Evolutionary conservation across 2,113 vertebrate species (phyloP), one percentile per base, ranked within the genome.

Genomic region (Dicaeum eximium): DNA sequence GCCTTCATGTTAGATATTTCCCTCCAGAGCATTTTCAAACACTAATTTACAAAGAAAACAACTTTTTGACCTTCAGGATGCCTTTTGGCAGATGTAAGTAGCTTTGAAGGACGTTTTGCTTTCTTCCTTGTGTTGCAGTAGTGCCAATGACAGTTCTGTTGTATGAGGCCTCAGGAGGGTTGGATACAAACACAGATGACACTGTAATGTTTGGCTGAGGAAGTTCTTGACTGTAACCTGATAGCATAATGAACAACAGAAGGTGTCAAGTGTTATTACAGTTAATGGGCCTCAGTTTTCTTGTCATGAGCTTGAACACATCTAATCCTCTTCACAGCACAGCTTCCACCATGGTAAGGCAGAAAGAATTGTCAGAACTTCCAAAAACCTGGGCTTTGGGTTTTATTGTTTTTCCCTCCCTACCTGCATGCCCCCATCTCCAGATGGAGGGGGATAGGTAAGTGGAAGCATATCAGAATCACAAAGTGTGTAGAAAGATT

Each of bases 281-380:
- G 85, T 50, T 94, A 97, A 95, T 88, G 61, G 74, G 47, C 83
- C 84, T 95, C 83, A 90, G 93, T 94, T 96, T 97, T 73, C 83
- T 87, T 62, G 75, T 95, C 95, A 70, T 5, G 28, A 95, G 95
- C 94, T 88, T 89, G 67, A 94, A 94, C 65, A 71, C 74, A 91
- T 75, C 61, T 80, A 72, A 92, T 65, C 25, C 57, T 97, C 37
- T 89, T 50, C 17, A 15, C 57, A 87, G 42, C 53, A 38, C 37
- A 94, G 54, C 50, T 80, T 91, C 73, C 23, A 72, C 18, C 24
- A 20, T 61, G 61, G 91, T 56, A 91, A 93, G 57, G 64, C 47
- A 67, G 56, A 64, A 92, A 58, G 48, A 87, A 47, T 33, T 90
- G 42, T 91, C 77, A 86, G 77, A 40, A 62, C 44, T 70, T 44